Conservation (phyloP, 2,113 vertebrate genomes). For the Drymodes brunneopygia region DNA sequence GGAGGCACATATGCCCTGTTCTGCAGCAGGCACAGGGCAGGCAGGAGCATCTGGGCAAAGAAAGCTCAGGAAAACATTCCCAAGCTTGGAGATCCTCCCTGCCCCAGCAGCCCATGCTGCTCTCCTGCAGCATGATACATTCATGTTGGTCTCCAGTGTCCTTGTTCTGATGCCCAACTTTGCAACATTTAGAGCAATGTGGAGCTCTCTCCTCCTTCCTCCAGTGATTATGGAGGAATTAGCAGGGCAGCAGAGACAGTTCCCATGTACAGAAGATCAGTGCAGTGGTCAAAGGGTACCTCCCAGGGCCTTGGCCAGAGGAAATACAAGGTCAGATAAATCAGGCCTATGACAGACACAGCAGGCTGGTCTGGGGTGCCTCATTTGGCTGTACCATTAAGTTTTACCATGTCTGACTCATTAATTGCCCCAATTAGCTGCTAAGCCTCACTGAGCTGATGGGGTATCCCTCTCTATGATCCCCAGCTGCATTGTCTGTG, state of each 20-base stretch:
- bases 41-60: not conserved
- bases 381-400: not conserved
- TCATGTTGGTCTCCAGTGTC: not conserved
- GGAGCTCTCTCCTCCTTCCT: not conserved
- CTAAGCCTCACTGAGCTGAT: not conserved
- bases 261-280: not conserved
- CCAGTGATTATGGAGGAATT: not conserved
- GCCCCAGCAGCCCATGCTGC: not conserved
- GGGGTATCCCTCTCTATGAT: not conserved
- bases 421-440: not conserved
- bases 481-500: not conserved
- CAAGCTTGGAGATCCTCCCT: not conserved
- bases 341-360: not conserved
- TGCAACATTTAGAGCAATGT: not conserved
- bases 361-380: not conserved
- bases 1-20: not conserved
- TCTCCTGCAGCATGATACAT: fast-evolving
- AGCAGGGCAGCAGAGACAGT: not conserved
- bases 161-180: not conserved
- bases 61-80: not conserved
- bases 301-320: not conserved
- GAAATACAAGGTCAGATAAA: not conserved
- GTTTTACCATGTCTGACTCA: not conserved
- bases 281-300: not conserved
- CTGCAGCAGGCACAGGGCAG: not conserved